These are phyloP conservation scores for Halichoeres trimaculatus DNA, from an alignment of 2,113 vertebrate species.

Conservation along the genomic window DNA sequence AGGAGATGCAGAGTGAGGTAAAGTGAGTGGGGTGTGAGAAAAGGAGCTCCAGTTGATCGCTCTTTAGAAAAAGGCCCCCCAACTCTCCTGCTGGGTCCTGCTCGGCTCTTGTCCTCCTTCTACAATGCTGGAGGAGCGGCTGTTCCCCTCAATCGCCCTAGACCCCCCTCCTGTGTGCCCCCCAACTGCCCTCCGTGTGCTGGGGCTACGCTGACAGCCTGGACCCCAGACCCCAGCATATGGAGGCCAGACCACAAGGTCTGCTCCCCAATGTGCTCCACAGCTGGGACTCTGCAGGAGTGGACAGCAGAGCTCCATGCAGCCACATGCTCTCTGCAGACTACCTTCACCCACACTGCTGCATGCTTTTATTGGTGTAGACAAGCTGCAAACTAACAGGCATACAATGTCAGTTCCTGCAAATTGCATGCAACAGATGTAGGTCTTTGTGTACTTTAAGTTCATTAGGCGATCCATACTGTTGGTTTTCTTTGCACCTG, in stretches of 20 bases:
- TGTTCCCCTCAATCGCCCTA: conserved; percentile 54
- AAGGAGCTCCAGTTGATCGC: conserved; percentile 79
- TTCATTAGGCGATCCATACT: neutral
- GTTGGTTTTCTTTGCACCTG: neutral
- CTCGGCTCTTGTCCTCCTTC: conserved; percentile 80
- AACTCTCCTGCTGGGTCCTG: conserved; percentile 81
- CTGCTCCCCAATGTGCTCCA: conserved; percentile 67
- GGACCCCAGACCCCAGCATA: conserved; percentile 81
- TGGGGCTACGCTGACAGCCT: conserved; percentile 70
- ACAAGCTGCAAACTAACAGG: conserved; percentile 5
- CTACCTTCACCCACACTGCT: neutral
- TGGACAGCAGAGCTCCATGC: conserved; percentile 44
- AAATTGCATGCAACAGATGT: neutral
- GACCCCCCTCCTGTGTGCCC: conserved; percentile 58
- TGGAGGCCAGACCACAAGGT: conserved; percentile 76
- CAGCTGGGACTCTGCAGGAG: conserved; percentile 75
- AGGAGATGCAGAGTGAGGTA: conserved; percentile 48
- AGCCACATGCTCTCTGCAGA: conserved; percentile 39
- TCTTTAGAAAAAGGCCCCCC: conserved; percentile 80
- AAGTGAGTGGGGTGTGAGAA: conserved; percentile 82
- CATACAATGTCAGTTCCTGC: neutral
- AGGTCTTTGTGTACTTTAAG: no score
- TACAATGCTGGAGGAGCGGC: conserved; percentile 70
- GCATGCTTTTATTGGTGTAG: neutral
- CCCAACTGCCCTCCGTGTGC: conserved; percentile 78